Conservation (phyloP, 2,797 vertebrate genomes). For the Catostomus latipinnis region DNA sequence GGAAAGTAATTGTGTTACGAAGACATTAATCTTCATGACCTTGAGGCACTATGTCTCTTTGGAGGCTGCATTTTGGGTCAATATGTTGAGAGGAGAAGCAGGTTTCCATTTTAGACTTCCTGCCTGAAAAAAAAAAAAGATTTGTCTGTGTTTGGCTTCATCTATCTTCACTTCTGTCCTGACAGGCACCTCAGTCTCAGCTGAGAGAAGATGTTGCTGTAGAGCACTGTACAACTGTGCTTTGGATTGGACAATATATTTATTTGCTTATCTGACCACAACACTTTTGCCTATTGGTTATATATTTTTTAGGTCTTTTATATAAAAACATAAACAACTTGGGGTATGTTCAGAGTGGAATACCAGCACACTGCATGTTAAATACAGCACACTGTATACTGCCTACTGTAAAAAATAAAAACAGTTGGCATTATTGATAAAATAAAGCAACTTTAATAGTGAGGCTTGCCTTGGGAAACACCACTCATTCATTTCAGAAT, state of each 20-base stretch:
- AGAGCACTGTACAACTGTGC: neutral
- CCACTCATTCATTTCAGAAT: neutral
- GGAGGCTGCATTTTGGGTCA: neutral
- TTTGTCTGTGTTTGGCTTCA: neutral
- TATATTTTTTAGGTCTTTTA: no score
- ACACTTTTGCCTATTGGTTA: neutral
- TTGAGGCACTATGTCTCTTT: neutral
- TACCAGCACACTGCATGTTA: no score
- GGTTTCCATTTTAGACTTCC: neutral
- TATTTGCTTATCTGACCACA: neutral
- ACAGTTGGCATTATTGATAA: no score
- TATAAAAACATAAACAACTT: no score
- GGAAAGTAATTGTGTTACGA: no score
- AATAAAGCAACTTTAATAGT: no score
- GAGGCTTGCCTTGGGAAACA: no score
- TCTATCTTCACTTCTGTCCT: conserved; percentile 10
- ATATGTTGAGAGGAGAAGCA: neutral
- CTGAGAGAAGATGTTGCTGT: neutral
- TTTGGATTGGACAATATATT: neutral
- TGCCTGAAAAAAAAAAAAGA: neutral
- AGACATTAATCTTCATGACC: neutral
- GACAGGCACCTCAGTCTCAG: neutral
- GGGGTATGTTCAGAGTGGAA: no score
- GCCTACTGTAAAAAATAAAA: no score
- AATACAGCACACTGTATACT: no score